Conservation (phyloP, 2,797 vertebrate genomes). For the Syngnathus rostellatus region DNA sequence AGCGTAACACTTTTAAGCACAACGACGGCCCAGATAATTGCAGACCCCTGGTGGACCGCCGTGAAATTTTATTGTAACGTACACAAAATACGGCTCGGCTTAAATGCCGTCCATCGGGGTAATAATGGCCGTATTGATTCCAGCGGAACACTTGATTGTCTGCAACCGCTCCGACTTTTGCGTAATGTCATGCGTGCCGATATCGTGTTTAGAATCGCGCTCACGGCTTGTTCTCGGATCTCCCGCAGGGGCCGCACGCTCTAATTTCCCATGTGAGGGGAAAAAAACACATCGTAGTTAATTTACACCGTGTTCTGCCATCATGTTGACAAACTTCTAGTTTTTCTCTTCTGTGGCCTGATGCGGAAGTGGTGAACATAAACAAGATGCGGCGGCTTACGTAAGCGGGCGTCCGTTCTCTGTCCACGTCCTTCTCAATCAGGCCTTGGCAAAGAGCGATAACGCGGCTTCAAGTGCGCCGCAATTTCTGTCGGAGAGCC, state of each 20-base stretch:
- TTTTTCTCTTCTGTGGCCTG: background rate
- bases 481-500: background rate
- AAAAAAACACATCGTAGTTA: background rate
- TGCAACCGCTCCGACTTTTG: background rate
- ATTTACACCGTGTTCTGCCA: background rate
- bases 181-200: background rate
- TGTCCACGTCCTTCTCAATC: background rate
- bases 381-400: background rate
- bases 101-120: background rate
- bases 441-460: background rate
- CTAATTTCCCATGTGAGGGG: background rate
- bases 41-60: background rate
- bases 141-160: background rate
- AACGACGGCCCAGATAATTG: background rate
- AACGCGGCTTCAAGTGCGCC: background rate
- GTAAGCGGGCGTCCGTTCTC: background rate
- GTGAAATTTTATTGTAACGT: background rate
- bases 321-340: background rate
- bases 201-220: background rate
- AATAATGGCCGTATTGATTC: slow-evolving; percentile 5
- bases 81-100: background rate
- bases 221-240: background rate
- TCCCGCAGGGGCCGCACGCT: background rate
- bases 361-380: background rate
- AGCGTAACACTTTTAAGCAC: background rate